phyloP scores from a whole-genome alignment of 2,797 vertebrate species.

The Pangasius krempfi region DNA sequence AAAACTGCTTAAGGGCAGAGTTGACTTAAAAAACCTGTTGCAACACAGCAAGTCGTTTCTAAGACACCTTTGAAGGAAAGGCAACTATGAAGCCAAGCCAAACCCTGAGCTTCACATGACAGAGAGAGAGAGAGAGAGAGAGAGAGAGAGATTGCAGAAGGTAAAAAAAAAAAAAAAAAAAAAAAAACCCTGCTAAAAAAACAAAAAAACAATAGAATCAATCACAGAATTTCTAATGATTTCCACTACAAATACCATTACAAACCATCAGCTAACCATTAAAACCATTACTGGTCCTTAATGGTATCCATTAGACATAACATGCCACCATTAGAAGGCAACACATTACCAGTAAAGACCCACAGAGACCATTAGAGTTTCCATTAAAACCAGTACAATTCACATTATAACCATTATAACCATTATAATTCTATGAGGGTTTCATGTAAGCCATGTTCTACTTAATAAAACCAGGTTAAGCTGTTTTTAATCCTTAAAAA shows the following conservation, averaged over 20 bases:
- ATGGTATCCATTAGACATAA: no score
- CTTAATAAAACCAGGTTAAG: not conserved
- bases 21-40: constrained; percentile 71
- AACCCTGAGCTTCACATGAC: not conserved
- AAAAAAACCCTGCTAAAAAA: not conserved
- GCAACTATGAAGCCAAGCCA: constrained; percentile 9
- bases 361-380: no score
- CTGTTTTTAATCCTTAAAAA: not conserved
- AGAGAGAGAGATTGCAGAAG: not conserved
- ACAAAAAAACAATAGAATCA: no score
- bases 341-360: no score
- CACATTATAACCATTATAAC: no score
- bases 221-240: no score
- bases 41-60: constrained; percentile 64
- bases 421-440: no score
- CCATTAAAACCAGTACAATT: no score
- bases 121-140: constrained; percentile 17
- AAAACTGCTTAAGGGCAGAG: constrained; percentile 67
- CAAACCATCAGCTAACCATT: no score
- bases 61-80: constrained; percentile 40
- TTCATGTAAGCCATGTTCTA: not conserved
- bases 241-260: no score
- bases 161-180: not conserved
- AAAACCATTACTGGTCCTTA: no score
- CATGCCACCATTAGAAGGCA: no score